Base-by-base conservation (phyloP, 2,888 invertebrate species). In the Athripsodes cinereus region DNA sequence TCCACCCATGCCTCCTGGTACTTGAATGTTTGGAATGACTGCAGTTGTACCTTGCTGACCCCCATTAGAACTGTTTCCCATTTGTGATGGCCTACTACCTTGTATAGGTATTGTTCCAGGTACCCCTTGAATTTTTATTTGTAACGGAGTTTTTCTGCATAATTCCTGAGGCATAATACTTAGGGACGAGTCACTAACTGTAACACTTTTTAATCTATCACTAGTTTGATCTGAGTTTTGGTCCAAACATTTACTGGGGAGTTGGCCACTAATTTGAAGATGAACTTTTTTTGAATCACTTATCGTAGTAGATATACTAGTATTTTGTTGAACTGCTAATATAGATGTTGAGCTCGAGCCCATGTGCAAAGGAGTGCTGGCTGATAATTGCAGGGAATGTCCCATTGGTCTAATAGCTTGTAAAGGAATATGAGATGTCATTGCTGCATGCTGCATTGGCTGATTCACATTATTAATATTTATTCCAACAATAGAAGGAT, bases 31-130 rank as follows among this genome's bases (percentile, higher is more conserved):
- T 55, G 60, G 67, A 11, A 62, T 67, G 40, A 70, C 61, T 52
- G 67, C 70, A 6, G 72, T 71, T 21, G 72, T 62, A n/a, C n/a
- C n/a, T 31, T 72, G 66, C 58, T 72, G 62, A 13, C 13, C 40
- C 16, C 8, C 40, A 40, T 40, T 40, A 13, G n/a, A n/a, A n/a
- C n/a, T n/a, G n/a, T n/a, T n/a, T 3, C n/a, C 13, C 16, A 40
- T 40, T 40, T 1, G 77, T 70, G 66, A 73, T 76, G 57, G 16
- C 13, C 69, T 74, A 18, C 71, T 66, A 13, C 76, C 69, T 65
- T 68, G 76, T 20, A 59, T 35, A 18, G 55, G 57, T 35, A 59
- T 5, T 2, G 53, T 16, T 18, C 20, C 48, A 6, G 48, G 13
- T 6, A 48, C 68, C 53, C 78, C 78, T 66, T 77, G 58, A 10